Percentiles rank a stretch among this genome's conserved stretches.
phyloP scores from a whole-genome alignment of 2,888 invertebrate genomes.

The Tridacna gigas region DNA sequence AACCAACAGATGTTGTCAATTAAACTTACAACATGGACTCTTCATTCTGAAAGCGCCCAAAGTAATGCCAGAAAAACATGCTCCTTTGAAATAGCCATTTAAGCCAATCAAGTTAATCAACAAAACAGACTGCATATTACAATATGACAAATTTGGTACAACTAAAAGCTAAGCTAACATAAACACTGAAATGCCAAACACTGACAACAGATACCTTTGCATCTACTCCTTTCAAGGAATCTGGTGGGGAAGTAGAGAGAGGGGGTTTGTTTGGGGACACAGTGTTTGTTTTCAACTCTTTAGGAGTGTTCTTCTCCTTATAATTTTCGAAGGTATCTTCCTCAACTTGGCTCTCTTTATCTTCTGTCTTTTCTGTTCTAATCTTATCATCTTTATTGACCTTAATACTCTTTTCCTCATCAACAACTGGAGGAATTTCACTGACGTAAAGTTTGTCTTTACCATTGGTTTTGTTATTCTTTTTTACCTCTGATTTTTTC shows the following conservation, averaged over 20 bases:
- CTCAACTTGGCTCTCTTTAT: conserved; percentile 15
- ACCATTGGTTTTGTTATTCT: conserved; percentile 12
- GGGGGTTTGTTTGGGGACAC: conserved; percentile 35
- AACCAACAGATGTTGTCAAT: too few relatives aligned
- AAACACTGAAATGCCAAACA: conserved; percentile 1
- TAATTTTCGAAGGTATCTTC: conserved; percentile 11
- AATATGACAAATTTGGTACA: too few relatives aligned
- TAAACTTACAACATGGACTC: too few relatives aligned
- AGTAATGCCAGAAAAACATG: background rate
- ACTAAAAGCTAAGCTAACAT: too few relatives aligned
- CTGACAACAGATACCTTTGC: conserved; percentile 30
- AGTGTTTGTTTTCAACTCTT: conserved; percentile 32
- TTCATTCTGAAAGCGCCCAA: background rate
- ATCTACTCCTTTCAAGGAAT: conserved; percentile 3
- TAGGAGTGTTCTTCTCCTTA: conserved; percentile 25
- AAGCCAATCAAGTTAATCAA: too few relatives aligned
- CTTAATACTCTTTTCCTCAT: conserved; percentile 8
- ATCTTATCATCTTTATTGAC: conserved; percentile 5
- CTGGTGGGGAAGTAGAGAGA: conserved; percentile 31
- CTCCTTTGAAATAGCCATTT: too few relatives aligned
- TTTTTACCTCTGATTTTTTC: conserved; percentile 52
- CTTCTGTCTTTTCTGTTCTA: background rate
- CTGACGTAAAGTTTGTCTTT: conserved; percentile 18
- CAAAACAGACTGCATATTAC: too few relatives aligned
- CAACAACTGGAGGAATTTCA: conserved; percentile 30